Evolutionary conservation across 1,140 invertebrate species (phyloP).

Genomic region (Danaus plexippus): DNA sequence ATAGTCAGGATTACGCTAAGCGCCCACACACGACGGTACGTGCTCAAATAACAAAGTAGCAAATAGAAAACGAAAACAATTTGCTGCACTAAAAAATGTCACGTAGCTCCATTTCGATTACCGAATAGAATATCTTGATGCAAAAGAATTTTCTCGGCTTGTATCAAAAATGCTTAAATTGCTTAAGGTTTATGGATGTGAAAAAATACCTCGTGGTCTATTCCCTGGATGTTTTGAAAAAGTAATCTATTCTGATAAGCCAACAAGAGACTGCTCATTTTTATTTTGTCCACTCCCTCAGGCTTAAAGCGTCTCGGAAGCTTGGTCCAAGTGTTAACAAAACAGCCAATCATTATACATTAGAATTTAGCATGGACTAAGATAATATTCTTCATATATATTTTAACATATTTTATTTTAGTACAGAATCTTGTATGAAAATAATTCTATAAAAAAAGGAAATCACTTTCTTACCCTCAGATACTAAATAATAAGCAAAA

Average conservation of each 20-base stretch:
- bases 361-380: no score
- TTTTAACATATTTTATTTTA: no score
- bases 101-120: constrained; percentile 35
- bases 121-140: constrained; percentile 26
- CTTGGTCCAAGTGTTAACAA: constrained; percentile 28
- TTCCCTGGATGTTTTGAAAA: constrained; percentile 58
- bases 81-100: constrained; percentile 44
- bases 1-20: constrained; percentile 26
- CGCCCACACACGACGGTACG: constrained; percentile 52
- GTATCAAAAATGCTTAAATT: constrained; percentile 36
- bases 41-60: constrained; percentile 37
- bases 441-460: no score
- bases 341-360: no score
- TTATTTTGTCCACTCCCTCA: constrained; percentile 67
- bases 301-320: constrained; percentile 52
- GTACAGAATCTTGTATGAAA: no score
- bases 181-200: constrained; percentile 35
- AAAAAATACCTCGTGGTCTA: constrained; percentile 37
- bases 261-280: constrained; percentile 67
- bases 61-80: constrained; percentile 35
- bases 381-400: no score
- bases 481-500: no score
- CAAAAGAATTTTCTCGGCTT: constrained; percentile 22
- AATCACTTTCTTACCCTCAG: no score
- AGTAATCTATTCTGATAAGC: constrained; percentile 70